Base-by-base conservation (phyloP, 2,888 invertebrate genomes). In the Rutpela maculata region DNA sequence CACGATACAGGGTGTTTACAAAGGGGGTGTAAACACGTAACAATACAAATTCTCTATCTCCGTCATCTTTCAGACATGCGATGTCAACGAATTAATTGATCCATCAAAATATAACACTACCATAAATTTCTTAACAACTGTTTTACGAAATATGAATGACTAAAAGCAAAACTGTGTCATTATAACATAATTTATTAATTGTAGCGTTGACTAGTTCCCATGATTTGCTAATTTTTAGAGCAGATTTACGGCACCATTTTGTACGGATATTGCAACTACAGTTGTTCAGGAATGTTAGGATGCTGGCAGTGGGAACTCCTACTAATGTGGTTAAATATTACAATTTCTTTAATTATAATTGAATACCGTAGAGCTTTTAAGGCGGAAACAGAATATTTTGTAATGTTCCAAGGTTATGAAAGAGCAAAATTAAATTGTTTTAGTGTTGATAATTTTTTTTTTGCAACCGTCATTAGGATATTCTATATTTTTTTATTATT, bases 181-280 rank as follows among this genome's bases (percentile, higher is more conserved):
- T 35, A 35, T 57, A n/a, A 35, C 62, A 62, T n/a, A 43, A 43
- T 43, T 12, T 12, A 43, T 43, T 43, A 43, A 43, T 43, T 7
- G 43, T 43, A 15, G 43, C 15, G 0, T 43, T 43, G 12, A 43
- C 12, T 15, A 43, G 43, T 71, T 71, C 71, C 62, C 71, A 71
- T 71, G 71, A 62, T 71, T 35, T 62, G 62, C 71, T 43, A 12
- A 71, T 62, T 62, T 71, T 71, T 71, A 26, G 66, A 43, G 38
- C 5, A 38, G 1, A 56, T 56, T 43, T 71, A 43, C 31, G 17
- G 38, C 35, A 18, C 26, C 59, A 11, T 70, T 66, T 57, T 38
- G 57, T 31, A 38, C 60, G 71, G 71, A 71, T 71, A 62, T 62
- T 69, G 31, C 59, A 60, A 26, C 19, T 31, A 63, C 12, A 63